phyloP scores from a whole-genome alignment of 2,888 invertebrate species.

The Drosophila meridionalis region DNA sequence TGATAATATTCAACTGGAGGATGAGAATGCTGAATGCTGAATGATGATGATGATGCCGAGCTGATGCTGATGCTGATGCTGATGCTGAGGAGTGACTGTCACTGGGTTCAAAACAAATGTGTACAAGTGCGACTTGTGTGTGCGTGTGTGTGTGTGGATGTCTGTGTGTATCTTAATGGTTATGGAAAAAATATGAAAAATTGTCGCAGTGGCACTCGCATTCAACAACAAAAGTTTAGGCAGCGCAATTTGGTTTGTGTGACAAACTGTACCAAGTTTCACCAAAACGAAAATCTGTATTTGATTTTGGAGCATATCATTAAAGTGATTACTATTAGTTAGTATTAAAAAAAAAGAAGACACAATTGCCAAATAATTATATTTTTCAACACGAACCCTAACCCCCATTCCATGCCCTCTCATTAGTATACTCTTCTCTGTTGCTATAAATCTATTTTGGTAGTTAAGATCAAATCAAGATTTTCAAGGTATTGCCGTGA shows the following conservation, averaged over 20 bases:
- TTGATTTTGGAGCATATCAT: background rate
- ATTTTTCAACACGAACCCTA: background rate
- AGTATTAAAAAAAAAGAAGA: background rate
- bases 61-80: slow-evolving; percentile 16
- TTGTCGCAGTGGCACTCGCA: slow-evolving; percentile 44
- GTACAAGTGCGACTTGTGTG: slow-evolving; percentile 50
- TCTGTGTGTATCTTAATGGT: slow-evolving; percentile 60
- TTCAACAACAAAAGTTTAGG: slow-evolving; percentile 67
- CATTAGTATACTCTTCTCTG: background rate
- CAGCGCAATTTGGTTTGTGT: slow-evolving; percentile 51
- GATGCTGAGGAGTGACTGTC: slow-evolving; percentile 63
- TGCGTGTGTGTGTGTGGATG: slow-evolving; percentile 2
- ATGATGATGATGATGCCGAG: slow-evolving; percentile 36
- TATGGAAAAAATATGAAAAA: slow-evolving; percentile 78
- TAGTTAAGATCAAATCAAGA: slow-evolving; percentile 27
- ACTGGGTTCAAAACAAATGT: slow-evolving; percentile 69
- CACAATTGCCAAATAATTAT: background rate
- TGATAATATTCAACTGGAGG: slow-evolving; percentile 64
- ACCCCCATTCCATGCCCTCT: background rate
- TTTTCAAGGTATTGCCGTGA: background rate
- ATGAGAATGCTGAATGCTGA: slow-evolving; percentile 46
- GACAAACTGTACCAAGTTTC: slow-evolving; percentile 63
- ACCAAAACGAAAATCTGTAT: slow-evolving; percentile 2
- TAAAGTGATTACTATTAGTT: background rate
- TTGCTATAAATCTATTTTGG: background rate